These are phyloP conservation scores for Cantharis nigra DNA, from an alignment of 2,888 invertebrate species.

Conservation along the genomic window DNA sequence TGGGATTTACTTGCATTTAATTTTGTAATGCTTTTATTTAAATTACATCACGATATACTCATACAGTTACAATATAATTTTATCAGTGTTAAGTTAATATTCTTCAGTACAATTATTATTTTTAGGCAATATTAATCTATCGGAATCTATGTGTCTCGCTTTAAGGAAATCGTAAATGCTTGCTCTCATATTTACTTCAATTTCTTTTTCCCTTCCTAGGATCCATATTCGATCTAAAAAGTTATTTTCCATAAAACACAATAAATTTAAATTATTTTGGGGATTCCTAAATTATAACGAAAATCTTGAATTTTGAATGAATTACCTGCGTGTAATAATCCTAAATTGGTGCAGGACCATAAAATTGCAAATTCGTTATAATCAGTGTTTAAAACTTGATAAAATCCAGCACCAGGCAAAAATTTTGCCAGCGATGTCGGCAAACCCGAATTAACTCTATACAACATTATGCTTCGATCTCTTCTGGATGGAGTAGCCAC, in stretches of 20 bases:
- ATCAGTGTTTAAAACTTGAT: slow-evolving; percentile 73
- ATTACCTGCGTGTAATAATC: slow-evolving; percentile 65
- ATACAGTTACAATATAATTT: neutral
- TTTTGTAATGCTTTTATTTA: neutral
- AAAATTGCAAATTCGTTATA: slow-evolving; percentile 72
- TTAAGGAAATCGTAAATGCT: slow-evolving; percentile 68
- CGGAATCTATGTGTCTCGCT: slow-evolving; percentile 66
- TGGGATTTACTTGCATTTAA: neutral
- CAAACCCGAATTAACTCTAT: slow-evolving; percentile 66
- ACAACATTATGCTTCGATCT: slow-evolving; percentile 57
- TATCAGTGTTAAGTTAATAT: slow-evolving; percentile 8
- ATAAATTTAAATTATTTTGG: neutral
- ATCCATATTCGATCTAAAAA: slow-evolving; percentile 74
- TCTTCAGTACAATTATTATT: slow-evolving; percentile 63
- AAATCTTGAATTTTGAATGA: neutral
- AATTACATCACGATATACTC: neutral
- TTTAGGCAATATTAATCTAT: slow-evolving; percentile 72
- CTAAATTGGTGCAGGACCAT: slow-evolving; percentile 74
- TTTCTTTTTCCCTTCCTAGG: slow-evolving; percentile 68
- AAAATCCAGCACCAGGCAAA: slow-evolving; percentile 73
- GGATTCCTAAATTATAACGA: neutral
- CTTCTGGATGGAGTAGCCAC: slow-evolving; percentile 61
- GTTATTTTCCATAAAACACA: neutral
- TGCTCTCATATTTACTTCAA: slow-evolving; percentile 66
- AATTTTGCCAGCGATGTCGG: slow-evolving; percentile 69